Percentiles rank a stretch among this genome's conserved stretches.
Evolutionary conservation across 2,113 vertebrate species (phyloP).

Genomic region (Eublepharis macularius): DNA sequence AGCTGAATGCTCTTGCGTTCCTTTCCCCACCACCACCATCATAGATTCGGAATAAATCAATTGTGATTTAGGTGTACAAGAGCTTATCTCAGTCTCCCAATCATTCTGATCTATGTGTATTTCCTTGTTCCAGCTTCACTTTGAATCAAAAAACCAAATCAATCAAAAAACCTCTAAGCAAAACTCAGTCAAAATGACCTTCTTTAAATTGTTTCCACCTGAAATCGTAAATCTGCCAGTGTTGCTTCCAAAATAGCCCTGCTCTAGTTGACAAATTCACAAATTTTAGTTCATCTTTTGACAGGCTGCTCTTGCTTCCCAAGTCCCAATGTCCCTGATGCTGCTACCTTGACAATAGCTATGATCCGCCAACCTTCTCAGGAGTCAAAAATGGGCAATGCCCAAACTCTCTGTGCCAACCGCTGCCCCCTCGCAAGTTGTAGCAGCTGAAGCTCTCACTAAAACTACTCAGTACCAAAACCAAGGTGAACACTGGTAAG

Average conservation of each 20-base stretch:
- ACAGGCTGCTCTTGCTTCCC: background rate
- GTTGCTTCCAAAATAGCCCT: conserved; percentile 22
- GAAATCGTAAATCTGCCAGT: conserved; percentile 30
- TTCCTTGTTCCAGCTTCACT: background rate
- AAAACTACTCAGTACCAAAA: background rate
- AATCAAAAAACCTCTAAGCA: background rate
- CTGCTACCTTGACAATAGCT: background rate
- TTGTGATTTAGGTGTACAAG: conserved; percentile 17
- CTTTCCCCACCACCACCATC: background rate
- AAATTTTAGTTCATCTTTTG: conserved; percentile 26
- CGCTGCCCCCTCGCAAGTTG: background rate
- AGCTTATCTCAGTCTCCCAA: background rate
- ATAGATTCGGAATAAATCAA: background rate
- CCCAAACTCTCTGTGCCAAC: background rate
- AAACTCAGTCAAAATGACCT: conserved; percentile 36
- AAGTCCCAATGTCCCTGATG: conserved; percentile 5
- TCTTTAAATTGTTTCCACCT: conserved; percentile 35
- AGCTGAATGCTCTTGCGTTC: background rate
- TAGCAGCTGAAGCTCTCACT: background rate
- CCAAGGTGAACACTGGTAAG: too few species aligned
- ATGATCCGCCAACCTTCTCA: background rate
- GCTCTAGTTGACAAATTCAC: conserved; percentile 23
- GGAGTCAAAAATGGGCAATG: background rate
- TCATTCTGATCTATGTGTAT: background rate
- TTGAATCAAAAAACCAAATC: background rate